These are phyloP conservation scores for Tuberolachnus salignus DNA, from an alignment of 2,888 invertebrate species.

Conservation along the genomic window DNA sequence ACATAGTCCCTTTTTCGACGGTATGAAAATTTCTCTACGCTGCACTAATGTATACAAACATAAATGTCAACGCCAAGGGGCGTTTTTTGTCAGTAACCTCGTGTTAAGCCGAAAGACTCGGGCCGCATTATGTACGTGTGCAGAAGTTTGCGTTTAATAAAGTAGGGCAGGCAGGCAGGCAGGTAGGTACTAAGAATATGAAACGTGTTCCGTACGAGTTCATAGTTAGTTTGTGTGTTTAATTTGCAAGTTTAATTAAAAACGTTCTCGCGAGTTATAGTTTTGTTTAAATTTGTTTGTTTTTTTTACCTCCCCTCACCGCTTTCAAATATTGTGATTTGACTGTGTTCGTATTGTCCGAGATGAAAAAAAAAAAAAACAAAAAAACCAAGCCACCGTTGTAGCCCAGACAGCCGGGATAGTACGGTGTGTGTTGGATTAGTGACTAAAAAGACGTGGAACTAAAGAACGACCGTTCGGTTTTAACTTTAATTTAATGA, in stretches of 20 bases:
- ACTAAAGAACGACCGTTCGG: no score
- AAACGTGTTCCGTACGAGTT: conserved; percentile 21
- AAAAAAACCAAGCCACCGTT: no score
- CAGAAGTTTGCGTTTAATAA: conserved; percentile 38
- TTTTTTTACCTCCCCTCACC: no score
- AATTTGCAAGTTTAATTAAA: conserved; percentile 50
- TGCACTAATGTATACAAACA: conserved; percentile 9
- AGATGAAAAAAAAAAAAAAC: neutral
- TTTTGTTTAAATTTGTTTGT: neutral
- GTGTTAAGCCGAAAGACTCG: conserved; percentile 17
- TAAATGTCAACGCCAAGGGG: conserved; percentile 23
- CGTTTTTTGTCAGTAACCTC: conserved; percentile 25
- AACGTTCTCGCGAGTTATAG: neutral
- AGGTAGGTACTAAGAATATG: conserved; percentile 7
- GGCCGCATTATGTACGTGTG: neutral
- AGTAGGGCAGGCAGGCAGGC: neutral
- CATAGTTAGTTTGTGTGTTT: conserved; percentile 18
- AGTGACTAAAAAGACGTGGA: no score
- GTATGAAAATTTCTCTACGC: neutral
- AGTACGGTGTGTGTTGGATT: no score
- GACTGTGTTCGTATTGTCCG: neutral
- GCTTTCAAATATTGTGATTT: neutral
- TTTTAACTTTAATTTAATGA: no score
- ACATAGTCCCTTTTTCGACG: neutral
- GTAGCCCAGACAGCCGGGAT: no score